Conservation (phyloP, 2,888 invertebrate genomes). For the Drosophila emarginata region DNA sequence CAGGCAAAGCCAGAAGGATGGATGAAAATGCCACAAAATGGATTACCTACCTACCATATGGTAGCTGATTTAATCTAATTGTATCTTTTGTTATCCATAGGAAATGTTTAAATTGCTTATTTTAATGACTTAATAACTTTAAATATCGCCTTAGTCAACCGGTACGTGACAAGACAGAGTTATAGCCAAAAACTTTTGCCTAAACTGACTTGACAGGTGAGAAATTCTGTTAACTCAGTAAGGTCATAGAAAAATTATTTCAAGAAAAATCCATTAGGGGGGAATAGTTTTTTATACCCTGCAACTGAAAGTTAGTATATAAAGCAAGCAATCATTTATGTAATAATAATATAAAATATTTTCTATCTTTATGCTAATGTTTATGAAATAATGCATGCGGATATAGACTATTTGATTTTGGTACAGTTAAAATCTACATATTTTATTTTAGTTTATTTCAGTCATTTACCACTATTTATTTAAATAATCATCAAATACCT, state of each 20-base stretch:
- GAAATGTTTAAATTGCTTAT: neutral
- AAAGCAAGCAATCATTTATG: neutral
- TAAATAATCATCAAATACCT: too few relatives aligned
- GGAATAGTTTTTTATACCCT: neutral
- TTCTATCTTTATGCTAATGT: too few relatives aligned
- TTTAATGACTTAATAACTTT: neutral
- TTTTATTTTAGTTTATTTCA: too few relatives aligned
- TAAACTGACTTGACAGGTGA: neutral
- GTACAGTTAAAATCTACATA: too few relatives aligned
- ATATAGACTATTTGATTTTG: too few relatives aligned
- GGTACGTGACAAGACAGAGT: neutral
- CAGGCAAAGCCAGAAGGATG: conserved; percentile 25
- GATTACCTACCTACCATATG: neutral
- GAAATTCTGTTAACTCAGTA: neutral
- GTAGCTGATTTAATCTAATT: neutral
- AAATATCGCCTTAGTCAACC: neutral
- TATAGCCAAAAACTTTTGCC: neutral
- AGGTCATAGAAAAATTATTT: neutral
- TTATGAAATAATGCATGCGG: too few relatives aligned
- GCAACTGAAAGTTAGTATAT: neutral
- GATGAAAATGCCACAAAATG: neutral
- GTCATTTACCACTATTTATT: too few relatives aligned
- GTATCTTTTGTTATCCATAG: neutral
- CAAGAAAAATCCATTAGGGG: neutral
- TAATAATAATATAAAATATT: too few relatives aligned